phyloP scores from a whole-genome alignment of 2,888 invertebrate species.

The Lampropteryx suffumata region DNA sequence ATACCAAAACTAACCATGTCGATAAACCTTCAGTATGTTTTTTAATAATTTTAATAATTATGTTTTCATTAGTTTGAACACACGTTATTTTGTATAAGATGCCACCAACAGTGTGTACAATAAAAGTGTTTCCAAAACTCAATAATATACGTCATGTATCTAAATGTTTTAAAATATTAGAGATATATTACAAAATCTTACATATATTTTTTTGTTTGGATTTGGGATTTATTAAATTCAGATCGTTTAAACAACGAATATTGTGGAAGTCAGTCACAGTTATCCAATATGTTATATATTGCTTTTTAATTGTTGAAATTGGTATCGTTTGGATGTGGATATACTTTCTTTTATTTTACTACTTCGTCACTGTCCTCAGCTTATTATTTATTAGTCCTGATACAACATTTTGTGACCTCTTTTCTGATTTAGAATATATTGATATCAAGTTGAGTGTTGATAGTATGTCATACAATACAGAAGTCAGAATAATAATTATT shows the following conservation, averaged over 20 bases:
- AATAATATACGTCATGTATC: no score
- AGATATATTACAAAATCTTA: neutral
- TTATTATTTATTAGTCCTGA: neutral
- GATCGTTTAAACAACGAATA: neutral
- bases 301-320: neutral
- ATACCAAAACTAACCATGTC: no score
- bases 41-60: no score
- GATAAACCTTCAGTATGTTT: no score
- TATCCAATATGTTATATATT: neutral
- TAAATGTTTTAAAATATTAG: no score
- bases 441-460: neutral
- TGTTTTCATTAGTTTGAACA: no score
- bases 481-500: neutral
- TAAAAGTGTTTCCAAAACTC: no score
- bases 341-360: neutral
- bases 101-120: no score
- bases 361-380: neutral
- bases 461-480: neutral
- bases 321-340: neutral
- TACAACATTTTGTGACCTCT: neutral
- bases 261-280: neutral
- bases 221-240: slow-evolving; percentile 6
- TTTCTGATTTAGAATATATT: neutral
- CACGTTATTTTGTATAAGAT: no score
- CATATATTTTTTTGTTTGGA: neutral